Conservation (phyloP, 2,888 invertebrate species). For the Philonicus albiceps region DNA sequence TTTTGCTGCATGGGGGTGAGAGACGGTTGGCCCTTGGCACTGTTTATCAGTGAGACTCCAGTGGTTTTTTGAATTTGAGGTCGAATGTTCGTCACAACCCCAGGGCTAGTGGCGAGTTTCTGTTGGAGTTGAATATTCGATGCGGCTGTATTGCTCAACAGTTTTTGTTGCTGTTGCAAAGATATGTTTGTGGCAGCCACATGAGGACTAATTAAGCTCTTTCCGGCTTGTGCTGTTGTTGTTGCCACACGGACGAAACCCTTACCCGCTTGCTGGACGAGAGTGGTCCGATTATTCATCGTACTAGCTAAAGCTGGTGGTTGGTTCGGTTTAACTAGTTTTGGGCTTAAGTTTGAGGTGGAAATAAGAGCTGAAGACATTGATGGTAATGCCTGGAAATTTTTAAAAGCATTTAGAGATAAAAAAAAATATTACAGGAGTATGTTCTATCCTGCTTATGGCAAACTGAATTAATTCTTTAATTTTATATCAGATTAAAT, state of each 20-base stretch:
- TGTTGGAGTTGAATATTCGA: conserved; percentile 27
- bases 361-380: conserved; percentile 38
- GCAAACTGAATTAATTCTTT: no score
- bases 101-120: not conserved
- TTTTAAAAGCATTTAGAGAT: not conserved
- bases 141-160: not conserved
- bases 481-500: not conserved
- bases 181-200: conserved; percentile 48
- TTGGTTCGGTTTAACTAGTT: conserved; percentile 43
- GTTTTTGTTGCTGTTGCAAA: conserved; percentile 47
- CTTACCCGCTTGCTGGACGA: conserved; percentile 43
- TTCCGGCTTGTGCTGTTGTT: conserved; percentile 47
- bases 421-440: not conserved
- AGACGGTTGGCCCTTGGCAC: conserved; percentile 53
- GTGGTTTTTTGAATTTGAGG: conserved; percentile 50
- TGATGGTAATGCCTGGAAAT: conserved; percentile 31
- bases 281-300: conserved; percentile 22
- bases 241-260: conserved; percentile 46
- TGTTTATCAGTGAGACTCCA: conserved; percentile 52
- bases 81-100: conserved; percentile 46
- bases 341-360: conserved; percentile 41
- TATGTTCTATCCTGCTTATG: no score
- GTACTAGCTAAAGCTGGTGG: conserved; percentile 43
- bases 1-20: conserved; percentile 60
- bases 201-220: conserved; percentile 50